Conservation (phyloP, 2,113 vertebrate genomes). For the Orycteropus afer region DNA sequence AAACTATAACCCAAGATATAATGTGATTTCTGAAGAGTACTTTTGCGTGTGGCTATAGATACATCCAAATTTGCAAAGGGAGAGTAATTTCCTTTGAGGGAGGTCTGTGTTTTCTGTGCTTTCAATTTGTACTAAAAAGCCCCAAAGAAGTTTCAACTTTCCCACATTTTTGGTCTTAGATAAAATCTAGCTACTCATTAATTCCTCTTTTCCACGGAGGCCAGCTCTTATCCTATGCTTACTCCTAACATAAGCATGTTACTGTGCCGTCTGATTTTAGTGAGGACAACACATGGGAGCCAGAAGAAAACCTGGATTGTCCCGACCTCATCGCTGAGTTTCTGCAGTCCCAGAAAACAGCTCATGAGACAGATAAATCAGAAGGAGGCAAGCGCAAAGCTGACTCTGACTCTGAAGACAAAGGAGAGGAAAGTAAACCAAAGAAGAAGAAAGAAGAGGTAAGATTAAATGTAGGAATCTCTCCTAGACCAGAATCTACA, state of each 20-base stretch:
- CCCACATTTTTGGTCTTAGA: background rate
- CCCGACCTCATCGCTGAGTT: conserved; percentile 98
- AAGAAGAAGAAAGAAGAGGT: conserved; percentile 99
- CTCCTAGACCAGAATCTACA: background rate
- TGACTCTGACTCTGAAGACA: conserved; percentile 89
- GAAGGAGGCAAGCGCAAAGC: conserved; percentile 94
- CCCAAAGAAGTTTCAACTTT: conserved; percentile 15
- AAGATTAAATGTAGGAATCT: conserved; percentile 53
- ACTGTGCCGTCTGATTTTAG: conserved; percentile 84
- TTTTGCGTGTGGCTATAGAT: conserved; percentile 32
- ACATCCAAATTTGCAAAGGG: background rate
- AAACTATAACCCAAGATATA: background rate
- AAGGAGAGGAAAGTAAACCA: conserved; percentile 94
- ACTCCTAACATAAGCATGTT: no score
- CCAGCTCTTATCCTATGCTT: background rate
- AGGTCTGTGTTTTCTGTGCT: background rate
- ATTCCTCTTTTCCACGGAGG: conserved; percentile 28
- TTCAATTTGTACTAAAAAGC: background rate
- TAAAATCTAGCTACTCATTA: background rate
- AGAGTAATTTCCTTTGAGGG: conserved; percentile 6
- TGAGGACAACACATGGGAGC: conserved; percentile 99
- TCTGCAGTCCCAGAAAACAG: conserved; percentile 95
- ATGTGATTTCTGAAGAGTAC: background rate
- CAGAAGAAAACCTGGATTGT: conserved; percentile 98
- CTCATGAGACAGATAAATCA: conserved; percentile 90